Percentiles rank a stretch among this genome's conserved stretches.
Evolutionary conservation across 2,797 vertebrate species (phyloP).

Genomic region (Sebastes trivittatus): DNA sequence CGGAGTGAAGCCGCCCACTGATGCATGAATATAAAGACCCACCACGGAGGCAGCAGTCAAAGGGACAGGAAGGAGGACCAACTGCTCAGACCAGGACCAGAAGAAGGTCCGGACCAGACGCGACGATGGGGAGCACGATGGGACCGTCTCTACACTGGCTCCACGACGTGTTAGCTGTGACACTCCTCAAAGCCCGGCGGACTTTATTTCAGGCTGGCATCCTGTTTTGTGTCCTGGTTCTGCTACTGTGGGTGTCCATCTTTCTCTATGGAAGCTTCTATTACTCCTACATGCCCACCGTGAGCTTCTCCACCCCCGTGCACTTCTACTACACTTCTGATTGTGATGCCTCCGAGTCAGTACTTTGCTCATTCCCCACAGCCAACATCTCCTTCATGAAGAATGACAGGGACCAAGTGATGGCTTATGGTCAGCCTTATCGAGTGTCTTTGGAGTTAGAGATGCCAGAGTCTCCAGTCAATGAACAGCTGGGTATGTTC

Average conservation of each 20-base stretch:
- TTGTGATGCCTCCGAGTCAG: slow-evolving; percentile 76
- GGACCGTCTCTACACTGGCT: slow-evolving; percentile 85
- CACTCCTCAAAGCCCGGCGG: slow-evolving; percentile 85
- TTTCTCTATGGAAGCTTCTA: slow-evolving; percentile 96
- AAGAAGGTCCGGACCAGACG: slow-evolving; percentile 12
- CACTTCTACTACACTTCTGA: slow-evolving; percentile 89
- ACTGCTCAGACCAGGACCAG: slow-evolving; percentile 15
- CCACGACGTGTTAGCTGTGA: slow-evolving; percentile 85
- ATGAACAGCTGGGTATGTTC: slow-evolving; percentile 92
- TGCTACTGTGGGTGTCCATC: slow-evolving; percentile 91
- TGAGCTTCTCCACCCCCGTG: slow-evolving; percentile 90
- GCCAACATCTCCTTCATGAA: slow-evolving; percentile 91
- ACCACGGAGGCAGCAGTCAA: slow-evolving; percentile 31
- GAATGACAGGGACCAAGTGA: slow-evolving; percentile 87
- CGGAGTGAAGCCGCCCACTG: slow-evolving; percentile 40
- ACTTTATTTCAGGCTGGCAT: slow-evolving; percentile 88
- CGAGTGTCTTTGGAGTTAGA: slow-evolving; percentile 88
- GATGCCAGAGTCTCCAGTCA: slow-evolving; percentile 91
- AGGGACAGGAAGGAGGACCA: slow-evolving; percentile 9
- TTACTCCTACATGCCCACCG: slow-evolving; percentile 93
- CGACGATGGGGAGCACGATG: slow-evolving; percentile 70
- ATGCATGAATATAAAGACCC: slow-evolving; percentile 49
- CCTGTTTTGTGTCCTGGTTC: slow-evolving; percentile 83
- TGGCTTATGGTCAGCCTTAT: slow-evolving; percentile 90
- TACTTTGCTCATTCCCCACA: slow-evolving; percentile 89